Percentiles rank a stretch among this genome's conserved stretches.
Evolutionary conservation across 2,888 invertebrate species (phyloP).

Genomic region (Ophion ellenae): DNA sequence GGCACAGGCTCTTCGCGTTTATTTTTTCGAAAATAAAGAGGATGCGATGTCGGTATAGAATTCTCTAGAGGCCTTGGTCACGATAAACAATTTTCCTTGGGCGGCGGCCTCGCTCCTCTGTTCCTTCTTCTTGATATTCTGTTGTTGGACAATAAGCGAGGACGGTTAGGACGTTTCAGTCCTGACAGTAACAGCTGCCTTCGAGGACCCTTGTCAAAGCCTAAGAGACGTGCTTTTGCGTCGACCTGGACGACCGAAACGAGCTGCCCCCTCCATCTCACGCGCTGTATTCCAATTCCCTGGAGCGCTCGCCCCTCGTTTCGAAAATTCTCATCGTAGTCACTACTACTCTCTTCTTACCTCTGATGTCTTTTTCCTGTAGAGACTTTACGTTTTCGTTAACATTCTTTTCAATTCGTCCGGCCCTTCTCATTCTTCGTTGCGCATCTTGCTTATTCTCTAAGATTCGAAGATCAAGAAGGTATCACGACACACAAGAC

Average conservation of each 20-base stretch:
- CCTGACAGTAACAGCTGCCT: constrained; percentile 16
- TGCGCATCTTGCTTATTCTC: constrained; percentile 5
- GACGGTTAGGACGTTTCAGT: constrained; percentile 47
- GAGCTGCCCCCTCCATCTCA: constrained; percentile 22
- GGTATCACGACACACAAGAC: constrained; percentile 18
- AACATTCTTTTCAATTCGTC: constrained; percentile 59
- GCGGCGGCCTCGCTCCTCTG: constrained; percentile 16
- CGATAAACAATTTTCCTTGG: constrained; percentile 59
- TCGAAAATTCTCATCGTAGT: constrained; percentile 21
- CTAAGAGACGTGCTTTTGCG: constrained; percentile 50
- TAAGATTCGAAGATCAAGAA: constrained; percentile 46
- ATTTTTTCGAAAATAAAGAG: constrained; percentile 34
- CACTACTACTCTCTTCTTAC: constrained; percentile 19
- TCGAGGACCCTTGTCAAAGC: constrained; percentile 59
- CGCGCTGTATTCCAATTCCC: constrained; percentile 60
- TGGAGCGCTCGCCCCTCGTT: constrained; percentile 47
- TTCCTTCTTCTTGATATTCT: constrained; percentile 39
- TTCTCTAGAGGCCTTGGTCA: constrained; percentile 40
- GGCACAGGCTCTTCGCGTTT: constrained; percentile 23
- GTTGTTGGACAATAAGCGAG: constrained; percentile 29
- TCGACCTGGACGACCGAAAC: constrained; percentile 53
- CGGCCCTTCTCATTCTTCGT: constrained; percentile 24
- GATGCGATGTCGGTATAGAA: constrained; percentile 1
- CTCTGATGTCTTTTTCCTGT: constrained; percentile 40
- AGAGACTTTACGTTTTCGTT: constrained; percentile 57